Base-by-base conservation (phyloP, 2,113 vertebrate genomes). In the Mola mola region DNA sequence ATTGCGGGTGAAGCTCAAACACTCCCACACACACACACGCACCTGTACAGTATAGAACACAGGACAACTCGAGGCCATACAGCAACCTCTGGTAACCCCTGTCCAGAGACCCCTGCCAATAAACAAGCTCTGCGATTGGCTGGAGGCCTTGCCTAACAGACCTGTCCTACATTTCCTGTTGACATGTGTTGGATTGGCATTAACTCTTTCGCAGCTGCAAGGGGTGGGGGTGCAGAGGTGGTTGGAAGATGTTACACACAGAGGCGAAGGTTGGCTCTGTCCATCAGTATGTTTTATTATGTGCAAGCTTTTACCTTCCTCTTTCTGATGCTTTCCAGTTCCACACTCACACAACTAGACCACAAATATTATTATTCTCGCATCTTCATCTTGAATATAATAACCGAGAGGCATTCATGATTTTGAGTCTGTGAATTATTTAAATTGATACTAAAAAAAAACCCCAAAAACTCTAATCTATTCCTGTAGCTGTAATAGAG, bases 121-220 rank as follows among this genome's bases (percentile, higher is more conserved):
- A 77, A 81, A 78, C 71, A 52, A 72, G 68, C 34, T 46, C 79
- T 59, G 47, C 43, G 55, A 83, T 77, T 78, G 85, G 79, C 75
- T 69, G 66, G 19, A 53, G 29, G 50, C 56, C 34, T 24, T 60
- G 48, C 60, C 65, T 60, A 62, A 41, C 75, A 60, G 72, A 75
- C 75, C 78, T 79, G 75, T 52, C 83, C 75, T 71, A 61, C 66
- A 78, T 75, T 79, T 74, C 65, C 66, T 58, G 52, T 63, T 66
- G 59, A 71, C 66, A 59, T 72, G 79, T 66, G 59, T 29, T 68
- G 62, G 68, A 65, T 47, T 65, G 52, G 41, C 59, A 64, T 70
- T 65, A 72, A 66, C 43, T 7, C 6, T 66, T 72, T 48, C 28
- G n/a, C 8, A 0, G 28, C 49, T 60, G 48, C 16, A 20, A 22